Percentiles rank a stretch among this genome's conserved stretches.
phyloP scores from a whole-genome alignment of 2,888 invertebrate genomes.

The Choreutis nemorana region DNA sequence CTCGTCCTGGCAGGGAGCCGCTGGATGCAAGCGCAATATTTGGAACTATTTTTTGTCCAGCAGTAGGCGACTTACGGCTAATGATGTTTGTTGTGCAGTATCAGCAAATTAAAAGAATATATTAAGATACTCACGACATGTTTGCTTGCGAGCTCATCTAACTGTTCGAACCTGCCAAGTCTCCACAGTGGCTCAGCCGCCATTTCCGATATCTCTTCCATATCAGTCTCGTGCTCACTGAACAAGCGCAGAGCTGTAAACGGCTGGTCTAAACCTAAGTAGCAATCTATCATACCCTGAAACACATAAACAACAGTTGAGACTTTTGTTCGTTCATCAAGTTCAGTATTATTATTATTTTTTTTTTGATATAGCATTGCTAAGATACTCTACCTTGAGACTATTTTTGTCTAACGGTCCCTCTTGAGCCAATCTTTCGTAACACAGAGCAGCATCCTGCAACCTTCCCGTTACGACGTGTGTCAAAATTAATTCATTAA shows the following conservation, averaged over 20 bases:
- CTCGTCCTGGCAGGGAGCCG: background rate
- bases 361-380: too few species aligned
- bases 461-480: slow-evolving; percentile 85
- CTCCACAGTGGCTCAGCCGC: slow-evolving; percentile 90
- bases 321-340: too few species aligned
- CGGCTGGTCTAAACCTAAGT: slow-evolving; percentile 86
- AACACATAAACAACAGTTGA: slow-evolving; percentile 15
- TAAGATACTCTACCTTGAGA: slow-evolving; percentile 31
- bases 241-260: slow-evolving; percentile 82
- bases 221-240: slow-evolving; percentile 64
- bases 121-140: slow-evolving; percentile 43
- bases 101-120: too few species aligned
- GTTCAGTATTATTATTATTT: too few species aligned
- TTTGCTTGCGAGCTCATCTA: slow-evolving; percentile 69
- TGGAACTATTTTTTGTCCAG: too few species aligned
- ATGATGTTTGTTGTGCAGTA: too few species aligned
- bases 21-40: too few species aligned
- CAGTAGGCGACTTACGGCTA: too few species aligned
- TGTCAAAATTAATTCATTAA: slow-evolving; percentile 84
- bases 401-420: slow-evolving; percentile 54
- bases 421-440: slow-evolving; percentile 80
- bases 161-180: slow-evolving; percentile 81
- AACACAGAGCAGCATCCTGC: slow-evolving; percentile 87
- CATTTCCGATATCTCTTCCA: slow-evolving; percentile 64
- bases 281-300: slow-evolving; percentile 85